Evolutionary conservation across 2,888 invertebrate species (phyloP).

Genomic region (Pilophorus perplexus): DNA sequence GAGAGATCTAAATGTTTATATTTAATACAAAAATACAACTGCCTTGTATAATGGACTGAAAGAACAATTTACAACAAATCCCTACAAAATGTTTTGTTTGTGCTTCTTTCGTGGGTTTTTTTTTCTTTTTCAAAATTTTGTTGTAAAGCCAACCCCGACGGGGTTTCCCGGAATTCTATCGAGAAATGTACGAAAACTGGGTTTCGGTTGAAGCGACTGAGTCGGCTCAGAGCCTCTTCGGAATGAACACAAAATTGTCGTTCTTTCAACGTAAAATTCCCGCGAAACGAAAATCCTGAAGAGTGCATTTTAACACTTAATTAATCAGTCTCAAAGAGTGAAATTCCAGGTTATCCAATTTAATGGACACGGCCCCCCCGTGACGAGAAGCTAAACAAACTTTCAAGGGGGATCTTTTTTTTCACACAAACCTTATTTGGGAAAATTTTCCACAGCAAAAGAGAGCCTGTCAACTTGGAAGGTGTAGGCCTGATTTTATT

Average conservation of each 20-base stretch:
- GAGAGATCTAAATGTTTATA: conserved; percentile 43
- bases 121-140: neutral
- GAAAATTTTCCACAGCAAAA: neutral
- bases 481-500: conserved; percentile 6
- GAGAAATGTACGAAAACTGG: no score
- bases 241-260: no score
- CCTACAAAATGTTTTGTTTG: conserved; percentile 33
- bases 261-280: no score
- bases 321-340: conserved; percentile 38
- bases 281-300: neutral
- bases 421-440: no score
- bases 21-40: conserved; percentile 45
- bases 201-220: no score
- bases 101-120: conserved; percentile 27
- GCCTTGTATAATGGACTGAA: conserved; percentile 31
- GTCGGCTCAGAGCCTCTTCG: no score
- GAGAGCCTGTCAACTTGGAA: conserved; percentile 34
- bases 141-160: no score
- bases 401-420: no score
- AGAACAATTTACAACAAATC: conserved; percentile 25
- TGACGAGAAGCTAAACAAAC: no score
- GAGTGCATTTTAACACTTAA: conserved; percentile 21
- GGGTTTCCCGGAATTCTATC: no score
- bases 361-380: no score
- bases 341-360: conserved; percentile 8